phyloP scores from a whole-genome alignment of 2,113 vertebrate species.

The Lynx canadensis region DNA sequence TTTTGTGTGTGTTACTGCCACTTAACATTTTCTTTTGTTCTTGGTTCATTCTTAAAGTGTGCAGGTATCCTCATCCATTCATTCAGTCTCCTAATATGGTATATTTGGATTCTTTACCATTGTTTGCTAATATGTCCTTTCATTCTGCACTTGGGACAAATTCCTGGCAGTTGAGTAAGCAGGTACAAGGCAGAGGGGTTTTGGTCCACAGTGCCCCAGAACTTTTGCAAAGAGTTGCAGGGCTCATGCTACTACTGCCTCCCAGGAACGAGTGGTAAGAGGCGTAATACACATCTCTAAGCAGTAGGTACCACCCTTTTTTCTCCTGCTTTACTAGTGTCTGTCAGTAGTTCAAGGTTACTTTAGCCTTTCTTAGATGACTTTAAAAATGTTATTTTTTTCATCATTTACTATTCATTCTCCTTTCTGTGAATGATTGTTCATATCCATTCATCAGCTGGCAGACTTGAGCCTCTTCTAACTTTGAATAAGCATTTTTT shows the following conservation, averaged over 20 bases:
- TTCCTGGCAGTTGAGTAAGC: not conserved
- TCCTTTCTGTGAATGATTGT: conserved; percentile 3
- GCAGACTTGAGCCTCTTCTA: conserved; percentile 1
- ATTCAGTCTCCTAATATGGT: not conserved
- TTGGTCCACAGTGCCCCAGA: not conserved
- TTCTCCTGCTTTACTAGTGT: not conserved
- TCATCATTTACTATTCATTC: not conserved
- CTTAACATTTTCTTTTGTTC: conserved; percentile 4
- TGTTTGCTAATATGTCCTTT: not conserved
- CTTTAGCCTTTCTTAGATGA: not conserved
- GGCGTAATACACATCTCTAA: not conserved
- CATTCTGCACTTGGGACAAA: not conserved
- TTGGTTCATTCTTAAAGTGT: not conserved
- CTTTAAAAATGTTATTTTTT: conserved; percentile 12
- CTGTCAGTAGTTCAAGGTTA: conserved; percentile 1
- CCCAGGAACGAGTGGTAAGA: not conserved
- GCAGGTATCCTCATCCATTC: not conserved
- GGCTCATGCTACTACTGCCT: not conserved
- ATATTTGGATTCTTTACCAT: not conserved
- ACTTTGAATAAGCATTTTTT: conserved; percentile 1
- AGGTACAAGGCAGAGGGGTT: not conserved
- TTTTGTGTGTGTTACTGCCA: not conserved
- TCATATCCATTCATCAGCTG: not conserved
- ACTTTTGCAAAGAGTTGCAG: not conserved
- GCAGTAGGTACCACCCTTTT: not conserved